A percentile compares a stretch with the other conserved stretches of the same genome.
These are phyloP conservation scores for Dasypogon diadema DNA, from an alignment of 2,888 invertebrate species.

Conservation along the genomic window DNA sequence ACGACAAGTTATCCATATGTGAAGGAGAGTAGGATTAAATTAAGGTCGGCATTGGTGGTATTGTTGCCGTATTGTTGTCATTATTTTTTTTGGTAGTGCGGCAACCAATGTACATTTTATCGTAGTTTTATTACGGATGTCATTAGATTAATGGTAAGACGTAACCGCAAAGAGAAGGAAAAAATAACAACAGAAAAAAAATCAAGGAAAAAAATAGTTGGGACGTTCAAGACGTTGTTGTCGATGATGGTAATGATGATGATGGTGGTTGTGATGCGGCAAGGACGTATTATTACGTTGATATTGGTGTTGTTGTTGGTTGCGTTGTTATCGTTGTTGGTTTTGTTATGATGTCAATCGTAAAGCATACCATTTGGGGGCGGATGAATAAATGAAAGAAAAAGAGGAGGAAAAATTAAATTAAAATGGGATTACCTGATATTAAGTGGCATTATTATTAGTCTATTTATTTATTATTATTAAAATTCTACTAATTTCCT, in stretches of 20 bases:
- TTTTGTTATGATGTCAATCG: slow-evolving; percentile 18
- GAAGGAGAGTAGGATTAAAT: slow-evolving; percentile 16
- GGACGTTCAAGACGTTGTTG: neutral
- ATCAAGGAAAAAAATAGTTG: neutral
- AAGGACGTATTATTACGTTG: slow-evolving; percentile 20
- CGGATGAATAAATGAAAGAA: slow-evolving; percentile 11
- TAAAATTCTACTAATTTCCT: too few species aligned
- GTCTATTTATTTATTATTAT: too few species aligned
- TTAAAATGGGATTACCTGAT: slow-evolving; percentile 45
- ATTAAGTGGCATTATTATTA: neutral
- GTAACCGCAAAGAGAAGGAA: neutral
- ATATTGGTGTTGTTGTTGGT: slow-evolving; percentile 23
- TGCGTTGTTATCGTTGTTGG: neutral
- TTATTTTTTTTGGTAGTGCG: slow-evolving; percentile 16
- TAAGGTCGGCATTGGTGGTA: slow-evolving; percentile 14
- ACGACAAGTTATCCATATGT: neutral
- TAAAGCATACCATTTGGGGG: neutral
- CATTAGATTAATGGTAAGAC: neutral
- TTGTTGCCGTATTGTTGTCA: slow-evolving; percentile 9
- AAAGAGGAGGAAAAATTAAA: slow-evolving; percentile 13
- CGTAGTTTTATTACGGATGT: slow-evolving; percentile 10
- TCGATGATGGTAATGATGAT: neutral
- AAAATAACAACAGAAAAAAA: neutral
- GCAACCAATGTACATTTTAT: slow-evolving; percentile 35
- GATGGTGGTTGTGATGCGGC: neutral